Percentiles rank a stretch among this genome's conserved stretches.
Conservation (phyloP, 2,113 vertebrate species). For the Silurus asotus region DNA sequence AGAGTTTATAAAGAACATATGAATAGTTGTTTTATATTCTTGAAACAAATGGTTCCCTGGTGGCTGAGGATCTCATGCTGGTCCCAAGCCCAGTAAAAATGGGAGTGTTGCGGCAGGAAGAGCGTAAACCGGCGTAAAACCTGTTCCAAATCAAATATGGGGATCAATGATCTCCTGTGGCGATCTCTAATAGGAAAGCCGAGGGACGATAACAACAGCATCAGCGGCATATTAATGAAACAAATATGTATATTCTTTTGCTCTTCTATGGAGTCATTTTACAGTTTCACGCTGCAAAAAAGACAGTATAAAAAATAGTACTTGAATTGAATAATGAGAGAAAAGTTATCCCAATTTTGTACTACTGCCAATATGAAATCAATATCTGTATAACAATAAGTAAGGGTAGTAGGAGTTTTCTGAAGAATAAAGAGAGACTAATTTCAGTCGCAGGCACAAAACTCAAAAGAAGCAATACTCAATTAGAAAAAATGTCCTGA, state of each 20-base stretch:
- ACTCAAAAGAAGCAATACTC: conserved; percentile 4
- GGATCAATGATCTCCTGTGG: too few relatives aligned
- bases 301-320: too few relatives aligned
- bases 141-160: too few relatives aligned
- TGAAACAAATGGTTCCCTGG: neutral
- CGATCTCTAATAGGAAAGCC: too few relatives aligned
- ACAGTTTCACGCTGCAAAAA: neutral
- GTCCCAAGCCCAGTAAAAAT: too few relatives aligned
- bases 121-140: too few relatives aligned
- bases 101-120: too few relatives aligned
- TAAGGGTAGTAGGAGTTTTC: neutral
- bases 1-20: neutral
- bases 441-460: neutral
- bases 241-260: neutral
- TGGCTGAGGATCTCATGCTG: too few relatives aligned
- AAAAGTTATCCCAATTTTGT: too few relatives aligned
- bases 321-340: too few relatives aligned
- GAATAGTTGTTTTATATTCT: neutral
- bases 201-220: too few relatives aligned
- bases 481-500: conserved; percentile 28
- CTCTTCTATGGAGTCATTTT: neutral
- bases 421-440: neutral
- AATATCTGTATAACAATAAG: neutral
- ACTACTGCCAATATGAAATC: too few relatives aligned
- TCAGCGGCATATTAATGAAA: neutral